Base-by-base conservation (phyloP, 2,797 vertebrate species). In the Chelmon rostratus region DNA sequence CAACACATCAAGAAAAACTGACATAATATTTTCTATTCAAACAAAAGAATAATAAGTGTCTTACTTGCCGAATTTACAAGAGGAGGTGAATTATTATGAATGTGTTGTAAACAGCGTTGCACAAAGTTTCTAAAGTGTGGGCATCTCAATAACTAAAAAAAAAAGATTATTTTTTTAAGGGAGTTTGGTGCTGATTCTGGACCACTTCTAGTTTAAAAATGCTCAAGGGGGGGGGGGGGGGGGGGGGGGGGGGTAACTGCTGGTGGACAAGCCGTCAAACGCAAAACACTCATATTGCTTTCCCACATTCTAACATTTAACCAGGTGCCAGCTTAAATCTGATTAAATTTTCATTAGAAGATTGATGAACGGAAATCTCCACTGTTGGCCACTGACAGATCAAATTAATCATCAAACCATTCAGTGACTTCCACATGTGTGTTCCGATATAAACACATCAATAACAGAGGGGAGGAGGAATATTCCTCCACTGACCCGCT, bases 381-480 rank as follows among this genome's bases (percentile, higher is more conserved):
- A 44, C 13, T 10, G 31, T 35, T 49, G 40, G 5, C 23, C 0
- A 1, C 28, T 50, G 62, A 75, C 52, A 62, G 52, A 16, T 75
- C 18, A 28, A 69, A 81, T 79, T 25, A 81, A 66, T 64, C 56
- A 74, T 53, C 33, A 44, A 44, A 77, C 11, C 15, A n/a, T 72
- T 75, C 42, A 52, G 46, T 31, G 38, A 73, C 25, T 66, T 56
- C 38, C 57, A 63, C 47, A 65, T 74, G 38, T 64, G 35, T 23
- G 35, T 40, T 62, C 40, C 46, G 19, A 40, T 35, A 50, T 8
- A 52, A 33, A 65, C 44, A 15, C 44, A 53, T 61, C 25, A 49
- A 25, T 53, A 38, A 28, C 16, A 44, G 11, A 47, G 19, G 12
- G 4, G 58, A 3, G 15, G 7, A 52, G 8, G 18, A 66, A 69